Evolutionary conservation across 2,113 vertebrate genomes (phyloP).

Genomic region (Rhinoptilus africanus): DNA sequence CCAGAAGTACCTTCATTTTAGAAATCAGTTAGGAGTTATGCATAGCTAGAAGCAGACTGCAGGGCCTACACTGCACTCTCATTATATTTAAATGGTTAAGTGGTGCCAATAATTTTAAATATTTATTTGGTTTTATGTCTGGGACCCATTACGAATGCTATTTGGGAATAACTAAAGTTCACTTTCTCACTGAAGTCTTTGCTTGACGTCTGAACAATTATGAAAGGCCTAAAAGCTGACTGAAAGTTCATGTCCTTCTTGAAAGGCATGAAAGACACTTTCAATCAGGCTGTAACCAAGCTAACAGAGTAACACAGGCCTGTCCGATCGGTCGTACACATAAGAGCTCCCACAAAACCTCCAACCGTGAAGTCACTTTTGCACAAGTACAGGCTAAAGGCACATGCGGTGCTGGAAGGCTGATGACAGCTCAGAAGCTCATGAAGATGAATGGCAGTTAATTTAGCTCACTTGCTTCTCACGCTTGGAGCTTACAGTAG

Average conservation of each 20-base stretch:
- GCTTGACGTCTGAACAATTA: not conserved
- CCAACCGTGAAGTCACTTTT: not conserved
- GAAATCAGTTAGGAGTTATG: not conserved
- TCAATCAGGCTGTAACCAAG: not conserved
- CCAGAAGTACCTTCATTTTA: not conserved
- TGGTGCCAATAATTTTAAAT: not conserved
- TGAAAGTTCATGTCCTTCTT: not conserved
- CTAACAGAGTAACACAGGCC: not conserved
- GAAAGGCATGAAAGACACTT: not conserved
- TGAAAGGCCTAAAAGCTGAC: not conserved
- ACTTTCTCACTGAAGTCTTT: not conserved
- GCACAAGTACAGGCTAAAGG: not conserved
- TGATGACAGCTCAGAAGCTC: not conserved
- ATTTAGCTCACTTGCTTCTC: not conserved
- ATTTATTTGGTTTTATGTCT: not conserved
- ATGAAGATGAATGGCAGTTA: not conserved
- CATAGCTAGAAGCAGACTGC: not conserved
- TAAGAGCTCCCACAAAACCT: not conserved
- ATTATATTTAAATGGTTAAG: not conserved
- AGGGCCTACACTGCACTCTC: not conserved
- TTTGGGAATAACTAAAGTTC: not conserved
- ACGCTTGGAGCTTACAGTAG: not conserved
- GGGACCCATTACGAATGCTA: not conserved
- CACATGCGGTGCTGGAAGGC: not conserved
- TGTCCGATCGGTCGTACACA: not conserved